Percentiles rank a stretch among this genome's conserved stretches.
Evolutionary conservation across 2,888 invertebrate genomes (phyloP).

Genomic region (Lasioglossum zephyrum): DNA sequence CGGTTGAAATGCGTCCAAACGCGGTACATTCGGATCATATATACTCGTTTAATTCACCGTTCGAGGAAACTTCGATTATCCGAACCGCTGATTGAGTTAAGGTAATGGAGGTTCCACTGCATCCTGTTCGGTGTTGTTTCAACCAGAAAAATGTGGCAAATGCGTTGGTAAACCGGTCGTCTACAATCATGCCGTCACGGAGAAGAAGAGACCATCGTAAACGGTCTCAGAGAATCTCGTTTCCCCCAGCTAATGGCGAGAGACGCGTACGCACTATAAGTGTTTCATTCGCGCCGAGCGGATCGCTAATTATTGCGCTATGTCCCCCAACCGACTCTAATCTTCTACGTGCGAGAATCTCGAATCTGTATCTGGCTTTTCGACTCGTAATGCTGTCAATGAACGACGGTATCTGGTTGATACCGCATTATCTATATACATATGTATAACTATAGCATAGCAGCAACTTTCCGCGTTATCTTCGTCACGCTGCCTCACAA

Average conservation of each 20-base stretch:
- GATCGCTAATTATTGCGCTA: constrained; percentile 10
- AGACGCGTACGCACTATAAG: constrained; percentile 13
- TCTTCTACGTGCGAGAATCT: background rate
- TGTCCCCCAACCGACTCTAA: background rate
- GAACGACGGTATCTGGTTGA: background rate
- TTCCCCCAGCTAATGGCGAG: constrained; percentile 18
- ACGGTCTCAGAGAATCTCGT: constrained; percentile 24
- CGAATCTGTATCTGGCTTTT: background rate
- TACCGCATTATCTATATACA: background rate
- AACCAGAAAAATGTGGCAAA: background rate
- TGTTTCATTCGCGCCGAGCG: background rate
- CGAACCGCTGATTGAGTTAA: background rate
- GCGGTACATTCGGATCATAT: background rate
- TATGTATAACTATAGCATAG: too few species aligned
- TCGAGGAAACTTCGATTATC: background rate
- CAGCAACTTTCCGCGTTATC: background rate
- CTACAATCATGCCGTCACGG: background rate
- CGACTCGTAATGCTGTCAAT: background rate
- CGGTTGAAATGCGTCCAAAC: background rate
- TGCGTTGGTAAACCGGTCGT: constrained; percentile 13
- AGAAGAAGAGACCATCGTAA: background rate
- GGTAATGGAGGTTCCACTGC: background rate
- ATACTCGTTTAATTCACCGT: background rate
- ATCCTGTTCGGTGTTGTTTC: background rate
- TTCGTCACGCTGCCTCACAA: background rate